A percentile compares a stretch with the other conserved stretches of the same genome.
Evolutionary conservation across 2,113 vertebrate species (phyloP).

Genomic region (Pao palembangensis): DNA sequence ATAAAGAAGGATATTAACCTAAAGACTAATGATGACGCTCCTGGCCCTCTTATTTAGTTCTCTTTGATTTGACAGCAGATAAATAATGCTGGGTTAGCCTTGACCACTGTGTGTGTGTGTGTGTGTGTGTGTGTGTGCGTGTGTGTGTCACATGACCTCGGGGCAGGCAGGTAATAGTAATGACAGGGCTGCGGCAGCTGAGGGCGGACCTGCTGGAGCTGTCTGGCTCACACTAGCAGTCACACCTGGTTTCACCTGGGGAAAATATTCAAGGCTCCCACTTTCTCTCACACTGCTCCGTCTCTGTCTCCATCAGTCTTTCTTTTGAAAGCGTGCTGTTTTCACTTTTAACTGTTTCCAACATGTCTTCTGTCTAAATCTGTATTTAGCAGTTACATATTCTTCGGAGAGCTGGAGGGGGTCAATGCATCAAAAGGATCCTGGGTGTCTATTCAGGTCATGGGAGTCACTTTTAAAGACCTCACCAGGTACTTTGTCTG

Average conservation of each 20-base stretch:
- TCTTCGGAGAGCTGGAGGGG: not conserved
- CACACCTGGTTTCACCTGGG: constrained; percentile 67
- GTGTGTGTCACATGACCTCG: constrained; percentile 20
- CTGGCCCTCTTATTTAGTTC: not conserved
- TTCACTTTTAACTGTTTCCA: not conserved
- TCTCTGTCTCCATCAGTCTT: not conserved
- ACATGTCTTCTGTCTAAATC: not conserved
- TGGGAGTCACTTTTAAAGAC: constrained; percentile 15
- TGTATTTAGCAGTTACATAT: not conserved
- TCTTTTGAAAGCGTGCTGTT: not conserved
- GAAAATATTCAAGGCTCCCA: constrained; percentile 41
- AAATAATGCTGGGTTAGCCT: constrained; percentile 8
- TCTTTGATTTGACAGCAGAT: not conserved
- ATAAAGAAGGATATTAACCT: too few relatives aligned
- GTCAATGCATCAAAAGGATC: constrained; percentile 11
- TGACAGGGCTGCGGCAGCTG: constrained; percentile 51
- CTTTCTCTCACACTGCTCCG: constrained; percentile 60
- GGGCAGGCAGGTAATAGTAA: constrained; percentile 37
- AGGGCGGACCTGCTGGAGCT: constrained; percentile 32
- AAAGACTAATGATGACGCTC: not conserved
- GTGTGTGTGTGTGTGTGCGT: not conserved
- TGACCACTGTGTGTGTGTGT: constrained; percentile 4
- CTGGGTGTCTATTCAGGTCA: constrained; percentile 13
- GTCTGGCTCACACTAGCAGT: constrained; percentile 33
- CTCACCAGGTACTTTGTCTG: not conserved